Percentiles rank a stretch among this genome's conserved stretches.
Conservation (phyloP, 2,888 invertebrate species). For the Drosophila borborema region DNA sequence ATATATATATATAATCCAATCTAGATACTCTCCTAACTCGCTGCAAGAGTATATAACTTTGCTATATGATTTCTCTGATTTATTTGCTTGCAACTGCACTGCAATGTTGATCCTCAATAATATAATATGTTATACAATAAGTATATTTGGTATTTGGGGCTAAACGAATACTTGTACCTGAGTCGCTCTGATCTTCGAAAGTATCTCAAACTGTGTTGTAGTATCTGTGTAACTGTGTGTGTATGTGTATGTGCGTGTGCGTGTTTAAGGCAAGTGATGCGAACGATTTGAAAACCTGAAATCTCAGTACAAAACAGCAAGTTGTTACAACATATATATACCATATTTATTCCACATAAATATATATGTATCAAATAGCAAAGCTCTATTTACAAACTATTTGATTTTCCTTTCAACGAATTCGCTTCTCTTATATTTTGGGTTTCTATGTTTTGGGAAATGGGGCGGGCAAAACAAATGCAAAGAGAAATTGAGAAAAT, state of each 20-base stretch:
- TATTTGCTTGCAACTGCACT: constrained; percentile 34
- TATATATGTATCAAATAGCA: constrained; percentile 4
- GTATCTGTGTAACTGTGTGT: constrained; percentile 10
- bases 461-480: neutral
- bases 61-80: neutral
- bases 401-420: constrained; percentile 12
- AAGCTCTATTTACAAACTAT: constrained; percentile 16
- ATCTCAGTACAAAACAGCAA: constrained; percentile 72
- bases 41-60: neutral
- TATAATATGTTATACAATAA: constrained; percentile 1
- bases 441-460: neutral
- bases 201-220: constrained; percentile 44
- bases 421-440: neutral
- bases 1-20: neutral
- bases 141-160: constrained; percentile 20
- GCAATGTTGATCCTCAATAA: neutral
- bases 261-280: constrained; percentile 54
- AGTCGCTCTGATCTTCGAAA: constrained; percentile 73
- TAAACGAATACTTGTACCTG: constrained; percentile 66
- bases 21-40: neutral
- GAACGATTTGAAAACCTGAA: constrained; percentile 66
- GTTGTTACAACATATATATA: constrained; percentile 40
- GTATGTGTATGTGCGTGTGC: constrained; percentile 36
- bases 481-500: neutral
- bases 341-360: constrained; percentile 15